A percentile compares a stretch with the other conserved stretches of the same genome.
Evolutionary conservation across 2,888 invertebrate species (phyloP).

Genomic region (Drosophila borealis): DNA sequence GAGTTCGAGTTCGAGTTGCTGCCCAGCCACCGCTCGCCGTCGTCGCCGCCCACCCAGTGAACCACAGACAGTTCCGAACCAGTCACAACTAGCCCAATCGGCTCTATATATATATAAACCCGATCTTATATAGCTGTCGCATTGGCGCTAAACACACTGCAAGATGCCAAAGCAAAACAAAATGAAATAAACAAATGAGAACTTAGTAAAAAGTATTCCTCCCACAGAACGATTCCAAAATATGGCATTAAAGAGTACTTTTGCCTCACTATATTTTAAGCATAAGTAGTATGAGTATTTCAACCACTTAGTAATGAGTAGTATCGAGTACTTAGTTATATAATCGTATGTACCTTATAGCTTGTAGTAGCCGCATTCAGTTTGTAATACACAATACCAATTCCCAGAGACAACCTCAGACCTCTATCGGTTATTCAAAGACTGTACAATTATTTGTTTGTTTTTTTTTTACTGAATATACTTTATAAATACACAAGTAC

Average conservation of each 20-base stretch:
- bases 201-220: conserved; percentile 58
- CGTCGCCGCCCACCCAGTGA: conserved; percentile 28
- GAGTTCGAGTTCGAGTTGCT: conserved; percentile 1
- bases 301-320: not conserved
- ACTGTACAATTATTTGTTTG: conserved; percentile 59
- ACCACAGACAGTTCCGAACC: conserved; percentile 18
- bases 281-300: conserved; percentile 8
- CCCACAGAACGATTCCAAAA: conserved; percentile 64
- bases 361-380: conserved; percentile 60
- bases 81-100: conserved; percentile 60
- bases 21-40: not conserved
- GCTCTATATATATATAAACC: conserved; percentile 41
- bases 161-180: conserved; percentile 75
- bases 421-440: conserved; percentile 67
- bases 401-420: conserved; percentile 66
- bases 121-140: conserved; percentile 43
- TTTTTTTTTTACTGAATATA: conserved; percentile 33
- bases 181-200: conserved; percentile 24
- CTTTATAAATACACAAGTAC: conserved; percentile 21
- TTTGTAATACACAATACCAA: conserved; percentile 49
- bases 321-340: conserved; percentile 23
- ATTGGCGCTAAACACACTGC: conserved; percentile 48
- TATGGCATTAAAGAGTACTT: conserved; percentile 34
- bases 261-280: conserved; percentile 48
- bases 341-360: conserved; percentile 76